Evolutionary conservation across 1,140 invertebrate genomes (phyloP), one percentile per base, ranked within the genome.

Genomic region (Telenomus remus): DNA sequence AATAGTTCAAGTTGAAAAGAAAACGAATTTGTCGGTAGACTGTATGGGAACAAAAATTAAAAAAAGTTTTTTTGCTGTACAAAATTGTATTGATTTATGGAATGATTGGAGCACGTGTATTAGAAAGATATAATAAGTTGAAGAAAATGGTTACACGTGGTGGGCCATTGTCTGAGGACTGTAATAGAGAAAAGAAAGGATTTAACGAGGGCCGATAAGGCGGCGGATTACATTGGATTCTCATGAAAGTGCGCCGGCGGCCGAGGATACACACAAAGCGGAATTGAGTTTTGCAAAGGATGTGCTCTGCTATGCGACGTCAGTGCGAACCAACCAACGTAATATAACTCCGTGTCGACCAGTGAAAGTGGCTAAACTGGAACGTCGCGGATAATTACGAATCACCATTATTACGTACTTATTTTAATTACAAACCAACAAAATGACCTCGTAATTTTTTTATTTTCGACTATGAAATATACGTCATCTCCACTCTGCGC

Each of bases 341-440:
- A n/a, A n/a, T n/a, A n/a, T n/a, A 77, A 77, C 74, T 65, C n/a
- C 65, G 47, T 63, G 74, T 72, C 69, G 74, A 77, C 63, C 49
- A 77, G 74, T 77, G 74, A 77, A 77, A 77, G 74, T 77, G 54
- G 51, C 65, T 64, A 77, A 77, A 77, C 63, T 71, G 49, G 74
- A 77, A 77, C 74, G 68, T 57, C 39, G 43, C 12, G 63, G 71
- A 68, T 71, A 73, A 73, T 73, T 73, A 66, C 70, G 46, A 50
- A 73, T 73, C 19, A 66, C 55, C 54, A 35, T 55, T 60, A 73
- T 73, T 73, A 73, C 70, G 63, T 61, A 48, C 61, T 66, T 61
- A 61, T 73, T 66, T 73, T 64, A 73, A 73, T 73, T 73, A 73
- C 66, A 64, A 64, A 64, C 16, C 27, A 50, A 34, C 59, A 56